Base-by-base conservation (phyloP, 2,797 vertebrate species). In the Mus minutoides region DNA sequence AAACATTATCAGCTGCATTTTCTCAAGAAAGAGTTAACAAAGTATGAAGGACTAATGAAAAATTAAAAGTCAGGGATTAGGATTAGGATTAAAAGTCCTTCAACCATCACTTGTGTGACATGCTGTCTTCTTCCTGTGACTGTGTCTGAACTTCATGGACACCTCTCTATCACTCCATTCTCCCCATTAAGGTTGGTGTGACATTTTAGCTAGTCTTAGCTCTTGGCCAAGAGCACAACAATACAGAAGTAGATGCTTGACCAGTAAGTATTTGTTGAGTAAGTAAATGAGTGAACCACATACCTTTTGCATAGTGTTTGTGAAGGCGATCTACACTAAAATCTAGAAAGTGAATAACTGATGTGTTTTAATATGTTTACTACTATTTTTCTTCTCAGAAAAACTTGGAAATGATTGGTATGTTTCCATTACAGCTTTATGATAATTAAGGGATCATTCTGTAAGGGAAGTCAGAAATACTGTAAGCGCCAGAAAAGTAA, bases 261-360 rank as follows among this genome's bases (percentile, higher is more conserved):
- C 90, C 21, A 77, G 16, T 90, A 62, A 78, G 5, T 54, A 88
- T 60, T n/a, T 88, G 40, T 46, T 62, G 37, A 56, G 7, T 77
- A 46, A 79, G 29, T 26, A 43, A 60, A 46, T 24, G 54, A 76
- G 22, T n/a, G 85, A 75, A 75, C 69, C 52, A 58, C 8, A 62
- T 0, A 11, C 0, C 60, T 37, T 94, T 95, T 73, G 3, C 22
- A n/a, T 49, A 24, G 4, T 62, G 83, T 29, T 14, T 95, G 24
- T 87, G n/a, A 94, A 91, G 58, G 3, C n/a, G 31, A 82, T 49
- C 6, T 82, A 11, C 60, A 40, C 6, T 22, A 91, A 96, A 86
- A 85, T 22, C 19, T 16, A 84, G 37, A 46, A 94, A 91, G 93
- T 49, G 56, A 94, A 80, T 76, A 93, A 78, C 40, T 95, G 14